phyloP scores from a whole-genome alignment of 2,888 invertebrate species.

The Tetragnatha montana region DNA sequence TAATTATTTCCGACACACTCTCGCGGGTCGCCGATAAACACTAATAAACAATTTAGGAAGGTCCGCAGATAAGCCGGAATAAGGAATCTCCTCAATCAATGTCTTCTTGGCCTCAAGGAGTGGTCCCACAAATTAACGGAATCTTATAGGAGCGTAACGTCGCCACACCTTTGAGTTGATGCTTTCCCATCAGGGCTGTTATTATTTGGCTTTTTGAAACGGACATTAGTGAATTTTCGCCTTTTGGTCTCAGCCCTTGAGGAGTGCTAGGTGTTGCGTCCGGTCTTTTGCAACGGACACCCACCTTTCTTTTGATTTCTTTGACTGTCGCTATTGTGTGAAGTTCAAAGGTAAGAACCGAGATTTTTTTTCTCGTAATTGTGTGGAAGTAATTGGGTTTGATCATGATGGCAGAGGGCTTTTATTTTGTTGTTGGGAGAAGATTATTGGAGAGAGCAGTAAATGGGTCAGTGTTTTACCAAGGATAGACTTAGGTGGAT shows the following conservation, averaged over 20 bases:
- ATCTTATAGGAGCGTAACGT: background rate
- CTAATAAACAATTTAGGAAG: background rate
- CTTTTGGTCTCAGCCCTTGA: background rate
- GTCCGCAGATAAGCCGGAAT: background rate
- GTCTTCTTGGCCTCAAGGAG: background rate
- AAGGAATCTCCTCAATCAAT: background rate
- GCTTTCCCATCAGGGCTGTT: background rate
- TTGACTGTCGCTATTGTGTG: background rate
- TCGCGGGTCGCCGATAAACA: background rate
- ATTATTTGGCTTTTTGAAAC: too few species aligned
- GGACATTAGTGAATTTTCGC: too few species aligned
- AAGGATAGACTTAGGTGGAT: too few species aligned
- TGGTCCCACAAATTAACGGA: background rate
- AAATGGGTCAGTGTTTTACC: too few species aligned
- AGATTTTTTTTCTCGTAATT: too few species aligned
- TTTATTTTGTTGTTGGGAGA: background rate
- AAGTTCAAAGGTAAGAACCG: background rate
- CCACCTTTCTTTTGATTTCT: background rate
- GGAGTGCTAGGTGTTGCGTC: background rate
- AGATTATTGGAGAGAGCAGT: too few species aligned
- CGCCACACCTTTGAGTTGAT: background rate
- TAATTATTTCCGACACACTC: background rate
- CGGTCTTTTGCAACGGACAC: background rate
- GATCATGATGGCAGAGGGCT: background rate
- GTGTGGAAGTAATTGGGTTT: too few species aligned